Conservation (phyloP, 2,797 vertebrate genomes). For the Paedocypris micromegethes region DNA sequence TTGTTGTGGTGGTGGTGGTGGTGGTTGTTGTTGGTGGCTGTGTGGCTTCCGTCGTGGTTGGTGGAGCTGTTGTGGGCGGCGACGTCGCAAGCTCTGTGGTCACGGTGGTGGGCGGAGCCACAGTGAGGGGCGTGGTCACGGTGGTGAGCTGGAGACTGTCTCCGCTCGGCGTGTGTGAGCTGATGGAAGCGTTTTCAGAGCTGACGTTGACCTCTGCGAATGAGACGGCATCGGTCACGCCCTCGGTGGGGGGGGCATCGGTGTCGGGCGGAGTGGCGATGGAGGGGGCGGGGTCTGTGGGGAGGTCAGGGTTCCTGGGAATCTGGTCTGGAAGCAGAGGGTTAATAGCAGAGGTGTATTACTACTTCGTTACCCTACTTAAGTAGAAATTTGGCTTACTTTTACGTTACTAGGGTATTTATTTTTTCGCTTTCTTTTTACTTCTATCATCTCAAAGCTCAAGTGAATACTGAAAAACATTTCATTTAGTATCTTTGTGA, state of each 20-base stretch:
- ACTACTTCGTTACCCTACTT: too few species aligned
- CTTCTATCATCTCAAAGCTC: too few species aligned
- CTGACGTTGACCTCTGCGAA: conserved; percentile 66
- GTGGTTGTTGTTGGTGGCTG: conserved; percentile 36
- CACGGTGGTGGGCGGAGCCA: conserved; percentile 25
- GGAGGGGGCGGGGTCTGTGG: conserved; percentile 72
- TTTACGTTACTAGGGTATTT: too few species aligned
- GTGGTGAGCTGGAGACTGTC: conserved; percentile 59
- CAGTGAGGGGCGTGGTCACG: conserved; percentile 45
- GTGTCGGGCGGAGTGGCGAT: conserved; percentile 73
- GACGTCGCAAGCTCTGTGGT: conserved; percentile 33
- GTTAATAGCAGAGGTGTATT: too few species aligned
- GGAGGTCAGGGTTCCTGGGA: conserved; percentile 58
- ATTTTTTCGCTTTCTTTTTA: too few species aligned
- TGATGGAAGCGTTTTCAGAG: conserved; percentile 45
- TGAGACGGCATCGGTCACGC: conserved; percentile 64
- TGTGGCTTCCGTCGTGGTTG: conserved; percentile 31
- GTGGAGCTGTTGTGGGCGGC: conserved; percentile 48
- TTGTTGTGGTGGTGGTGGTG: conserved; percentile 14
- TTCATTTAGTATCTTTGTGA: too few species aligned
- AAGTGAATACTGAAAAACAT: too few species aligned
- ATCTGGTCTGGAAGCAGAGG: conserved; percentile 72
- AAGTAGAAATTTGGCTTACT: too few species aligned
- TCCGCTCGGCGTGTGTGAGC: conserved; percentile 60
- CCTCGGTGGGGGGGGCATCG: conserved; percentile 64